A percentile compares a stretch with the other conserved stretches of the same genome.
Evolutionary conservation across 2,113 vertebrate genomes (phyloP).

Genomic region (Seriola rivoliana): DNA sequence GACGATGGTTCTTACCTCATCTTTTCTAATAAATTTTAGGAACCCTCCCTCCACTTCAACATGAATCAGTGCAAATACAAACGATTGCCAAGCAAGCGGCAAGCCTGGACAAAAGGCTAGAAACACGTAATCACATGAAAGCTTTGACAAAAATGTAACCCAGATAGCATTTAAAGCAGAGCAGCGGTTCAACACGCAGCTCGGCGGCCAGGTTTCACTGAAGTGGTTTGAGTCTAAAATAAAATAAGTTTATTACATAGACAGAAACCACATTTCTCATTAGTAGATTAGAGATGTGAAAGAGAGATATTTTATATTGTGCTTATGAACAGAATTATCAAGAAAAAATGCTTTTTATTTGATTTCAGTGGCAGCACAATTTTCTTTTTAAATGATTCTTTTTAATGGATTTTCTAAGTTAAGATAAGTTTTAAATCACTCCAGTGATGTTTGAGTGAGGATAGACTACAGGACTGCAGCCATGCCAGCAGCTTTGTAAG

Average conservation of each 20-base stretch:
- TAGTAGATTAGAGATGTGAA: background rate
- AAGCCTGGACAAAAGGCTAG: conserved; percentile 4
- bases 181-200: background rate
- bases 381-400: no score
- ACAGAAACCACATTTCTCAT: background rate
- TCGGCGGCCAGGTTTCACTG: background rate
- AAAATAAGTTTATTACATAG: background rate
- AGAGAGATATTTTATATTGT: no score
- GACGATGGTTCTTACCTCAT: conserved; percentile 4
- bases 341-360: no score
- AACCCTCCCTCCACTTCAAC: background rate
- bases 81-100: background rate
- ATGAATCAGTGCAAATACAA: conserved; percentile 4
- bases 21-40: background rate
- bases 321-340: no score
- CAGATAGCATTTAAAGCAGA: background rate
- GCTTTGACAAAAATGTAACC: conserved; percentile 13
- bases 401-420: no score
- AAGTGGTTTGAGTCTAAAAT: background rate
- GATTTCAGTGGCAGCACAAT: no score
- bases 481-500: no score
- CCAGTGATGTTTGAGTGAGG: no score
- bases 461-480: no score
- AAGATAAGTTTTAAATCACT: no score
- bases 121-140: background rate